phyloP scores from a whole-genome alignment of 2,113 vertebrate species.

The Toxostoma redivivum region DNA sequence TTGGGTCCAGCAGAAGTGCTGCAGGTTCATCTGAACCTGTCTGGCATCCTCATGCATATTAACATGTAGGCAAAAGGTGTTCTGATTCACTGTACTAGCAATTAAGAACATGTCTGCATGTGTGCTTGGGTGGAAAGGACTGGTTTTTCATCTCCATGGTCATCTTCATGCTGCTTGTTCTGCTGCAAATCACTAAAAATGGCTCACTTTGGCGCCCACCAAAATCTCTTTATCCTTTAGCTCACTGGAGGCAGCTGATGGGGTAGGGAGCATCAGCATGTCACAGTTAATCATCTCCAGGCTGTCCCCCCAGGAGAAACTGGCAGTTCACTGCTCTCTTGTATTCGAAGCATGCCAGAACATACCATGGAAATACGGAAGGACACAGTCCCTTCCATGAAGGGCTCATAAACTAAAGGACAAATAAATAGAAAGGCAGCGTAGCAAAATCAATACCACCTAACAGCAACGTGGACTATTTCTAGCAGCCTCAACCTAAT shows the following conservation, averaged over 20 bases:
- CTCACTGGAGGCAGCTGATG: neutral
- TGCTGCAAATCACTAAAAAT: neutral
- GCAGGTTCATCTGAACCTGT: neutral
- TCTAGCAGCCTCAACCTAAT: neutral
- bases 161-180: neutral
- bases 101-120: neutral
- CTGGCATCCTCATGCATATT: neutral
- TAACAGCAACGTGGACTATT: neutral
- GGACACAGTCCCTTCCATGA: neutral
- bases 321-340: neutral
- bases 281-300: neutral
- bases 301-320: neutral
- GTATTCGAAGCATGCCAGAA: neutral
- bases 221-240: neutral
- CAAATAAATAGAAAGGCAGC: neutral
- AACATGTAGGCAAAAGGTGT: neutral
- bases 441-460: constrained; percentile 5
- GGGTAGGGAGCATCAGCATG: neutral
- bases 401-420: neutral
- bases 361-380: neutral
- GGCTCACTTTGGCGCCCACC: neutral
- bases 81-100: neutral
- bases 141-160: neutral
- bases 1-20: neutral
- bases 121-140: neutral